Base-by-base conservation (phyloP, 2,797 vertebrate genomes). In the Pseudopleuronectes americanus region DNA sequence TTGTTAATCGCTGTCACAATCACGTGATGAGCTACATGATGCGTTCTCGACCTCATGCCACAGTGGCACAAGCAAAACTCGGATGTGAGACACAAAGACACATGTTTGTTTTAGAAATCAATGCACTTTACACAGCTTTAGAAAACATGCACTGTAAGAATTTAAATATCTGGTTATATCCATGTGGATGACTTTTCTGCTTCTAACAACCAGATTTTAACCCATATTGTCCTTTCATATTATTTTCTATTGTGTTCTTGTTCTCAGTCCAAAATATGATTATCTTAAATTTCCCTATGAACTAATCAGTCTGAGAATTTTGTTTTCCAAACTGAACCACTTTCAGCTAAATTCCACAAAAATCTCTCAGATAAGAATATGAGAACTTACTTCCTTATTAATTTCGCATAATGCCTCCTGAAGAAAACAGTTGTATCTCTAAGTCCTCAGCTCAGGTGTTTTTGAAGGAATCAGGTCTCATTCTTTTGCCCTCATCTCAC, bases 1-100 rank as follows among this genome's bases (percentile, higher is more conserved):
- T 36, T 64, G 61, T 77, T 60, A 26, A 53, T 61, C 51, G 5
- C 16, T 22, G 6, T 22, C n/a, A 13, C 21, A 14, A 14, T 47
- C 55, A 57, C 7, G 23, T 74, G 33, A 47, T 24, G 57, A 58
- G 31, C 26, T 31, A 43, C 60, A 58, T 45, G 52, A 63, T 3
- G 3, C 38, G 24, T 56, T 38, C n/a, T 49, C 21, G 1, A 17
- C 45, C 31, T 74, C 73, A 74, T 49, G 47, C 66, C 14, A 4
- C 2, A 53, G 33, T 68, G 16, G 23, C 61, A 57, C 14, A 1
- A 38, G 10, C 23, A 64, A 31, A 65, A 56, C 57, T 8, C 52
- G 41, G 64, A 21, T 47, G 43, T 64, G 1, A 4, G 1, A 67
- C 9, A 33, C 13, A 21, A 41, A 9, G n/a, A 7, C 52, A 49